A percentile compares a stretch with the other conserved stretches of the same genome.
These are phyloP conservation scores for Agelas oroides DNA, from an alignment of 37 sponge, comb jelly and placozoan species.

Conservation along the genomic window DNA sequence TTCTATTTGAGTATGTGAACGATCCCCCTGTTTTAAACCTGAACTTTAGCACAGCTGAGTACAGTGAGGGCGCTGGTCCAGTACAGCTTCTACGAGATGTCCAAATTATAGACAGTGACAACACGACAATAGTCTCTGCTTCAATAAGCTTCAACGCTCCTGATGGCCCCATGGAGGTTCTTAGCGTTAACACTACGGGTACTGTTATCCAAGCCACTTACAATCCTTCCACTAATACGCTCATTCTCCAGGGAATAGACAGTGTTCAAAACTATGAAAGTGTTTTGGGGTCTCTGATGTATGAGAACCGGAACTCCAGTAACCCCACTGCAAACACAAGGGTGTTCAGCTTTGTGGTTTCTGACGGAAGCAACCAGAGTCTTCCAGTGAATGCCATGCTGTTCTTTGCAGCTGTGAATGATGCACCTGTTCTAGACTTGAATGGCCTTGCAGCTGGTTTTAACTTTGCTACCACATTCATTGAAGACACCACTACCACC, in stretches of 20 bases:
- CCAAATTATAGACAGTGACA: slow-evolving; percentile 62
- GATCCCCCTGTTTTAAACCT: slow-evolving; percentile 46
- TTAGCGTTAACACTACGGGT: slow-evolving; percentile 27
- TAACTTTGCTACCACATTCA: slow-evolving; percentile 21
- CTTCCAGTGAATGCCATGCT: slow-evolving; percentile 4
- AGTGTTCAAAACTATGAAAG: slow-evolving; percentile 40
- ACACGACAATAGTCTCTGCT: slow-evolving; percentile 43
- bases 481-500: slow-evolving; percentile 36
- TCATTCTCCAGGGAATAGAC: slow-evolving; percentile 53
- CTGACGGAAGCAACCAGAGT: slow-evolving; percentile 49
- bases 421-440: slow-evolving; percentile 61
- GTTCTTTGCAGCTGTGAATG: slow-evolving; percentile 64
- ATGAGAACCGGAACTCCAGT: slow-evolving; percentile 21
- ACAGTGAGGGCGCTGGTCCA: slow-evolving; percentile 52
- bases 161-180: slow-evolving; percentile 52
- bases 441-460: slow-evolving; percentile 8
- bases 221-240: slow-evolving; percentile 5
- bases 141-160: slow-evolving; percentile 29
- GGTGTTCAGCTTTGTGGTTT: slow-evolving; percentile 42
- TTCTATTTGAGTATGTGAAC: slow-evolving; percentile 45
- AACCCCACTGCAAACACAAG: slow-evolving; percentile 52
- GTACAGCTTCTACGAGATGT: slow-evolving; percentile 2
- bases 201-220: slow-evolving; percentile 15
- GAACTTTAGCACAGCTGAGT: slow-evolving; percentile 12
- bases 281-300: slow-evolving; percentile 49